Conservation (phyloP, 2,797 vertebrate genomes). For the Anas capensis region DNA sequence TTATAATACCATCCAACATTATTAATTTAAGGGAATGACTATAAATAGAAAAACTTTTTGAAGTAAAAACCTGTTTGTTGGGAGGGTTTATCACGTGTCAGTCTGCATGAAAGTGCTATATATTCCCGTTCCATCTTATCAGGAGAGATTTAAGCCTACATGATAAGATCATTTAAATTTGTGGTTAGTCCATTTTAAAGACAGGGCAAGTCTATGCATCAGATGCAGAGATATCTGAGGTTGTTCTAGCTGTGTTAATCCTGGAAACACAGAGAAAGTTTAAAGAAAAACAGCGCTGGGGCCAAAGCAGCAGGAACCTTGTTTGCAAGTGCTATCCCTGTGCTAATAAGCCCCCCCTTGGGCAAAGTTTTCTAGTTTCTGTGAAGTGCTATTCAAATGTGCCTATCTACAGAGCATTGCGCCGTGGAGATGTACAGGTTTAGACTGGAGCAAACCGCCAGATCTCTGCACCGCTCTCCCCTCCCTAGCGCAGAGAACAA, state of each 20-base stretch:
- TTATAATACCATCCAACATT: not conserved
- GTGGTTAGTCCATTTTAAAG: not conserved
- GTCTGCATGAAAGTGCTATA: not conserved
- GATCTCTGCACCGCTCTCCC: not conserved
- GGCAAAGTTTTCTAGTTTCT: not conserved
- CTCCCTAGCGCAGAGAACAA: not conserved
- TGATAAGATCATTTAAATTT: not conserved
- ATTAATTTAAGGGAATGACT: not conserved
- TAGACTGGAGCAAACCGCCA: not conserved
- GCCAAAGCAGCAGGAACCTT: not conserved
- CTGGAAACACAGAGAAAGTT: not conserved
- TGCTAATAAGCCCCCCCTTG: not conserved
- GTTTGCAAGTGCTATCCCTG: not conserved
- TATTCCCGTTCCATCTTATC: not conserved
- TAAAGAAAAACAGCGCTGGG: not conserved
- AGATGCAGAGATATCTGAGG: not conserved
- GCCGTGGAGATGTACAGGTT: not conserved
- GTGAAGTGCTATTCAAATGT: not conserved
- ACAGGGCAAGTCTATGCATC: not conserved
- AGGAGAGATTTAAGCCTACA: not conserved
- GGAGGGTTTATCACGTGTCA: not conserved
- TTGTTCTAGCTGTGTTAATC: not conserved
- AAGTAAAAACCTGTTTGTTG: slow-evolving; percentile 10
- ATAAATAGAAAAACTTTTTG: not conserved
- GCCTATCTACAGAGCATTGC: not conserved